Conservation (phyloP, 1,140 invertebrate species). For the Colletes latitarsis region DNA sequence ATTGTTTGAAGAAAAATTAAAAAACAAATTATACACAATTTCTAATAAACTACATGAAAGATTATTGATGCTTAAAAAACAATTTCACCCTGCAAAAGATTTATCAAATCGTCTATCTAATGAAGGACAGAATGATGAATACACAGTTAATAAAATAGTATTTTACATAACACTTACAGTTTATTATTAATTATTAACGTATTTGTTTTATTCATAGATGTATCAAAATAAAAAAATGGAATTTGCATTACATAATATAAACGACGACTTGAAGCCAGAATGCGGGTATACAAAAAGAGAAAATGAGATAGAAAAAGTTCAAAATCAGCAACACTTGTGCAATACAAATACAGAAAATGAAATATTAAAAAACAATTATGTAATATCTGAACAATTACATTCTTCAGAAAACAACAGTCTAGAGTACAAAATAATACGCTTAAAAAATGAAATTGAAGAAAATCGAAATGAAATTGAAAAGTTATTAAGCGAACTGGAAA, state of each 20-base stretch:
- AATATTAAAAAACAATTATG: background rate
- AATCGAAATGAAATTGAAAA: constrained; percentile 43
- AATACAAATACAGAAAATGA: background rate
- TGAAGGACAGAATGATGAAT: background rate
- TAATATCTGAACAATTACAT: background rate
- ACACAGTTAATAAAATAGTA: constrained; percentile 7
- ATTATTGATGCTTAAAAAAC: constrained; percentile 38
- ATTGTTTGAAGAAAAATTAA: constrained; percentile 27
- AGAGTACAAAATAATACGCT: constrained; percentile 15
- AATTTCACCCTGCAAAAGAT: constrained; percentile 10
- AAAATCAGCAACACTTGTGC: background rate
- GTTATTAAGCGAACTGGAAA: constrained; percentile 44
- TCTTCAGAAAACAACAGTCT: background rate
- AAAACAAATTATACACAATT: constrained; percentile 32
- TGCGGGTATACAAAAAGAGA: background rate
- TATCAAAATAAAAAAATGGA: background rate
- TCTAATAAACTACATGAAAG: constrained; percentile 47
- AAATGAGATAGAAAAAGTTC: constrained; percentile 27
- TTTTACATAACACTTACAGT: background rate
- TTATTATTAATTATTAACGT: background rate
- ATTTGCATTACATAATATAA: background rate
- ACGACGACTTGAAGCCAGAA: background rate
- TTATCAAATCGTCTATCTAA: background rate
- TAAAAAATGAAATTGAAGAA: constrained; percentile 29
- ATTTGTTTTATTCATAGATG: constrained; percentile 8